phyloP scores from a whole-genome alignment of 2,888 invertebrate genomes.

The Megamerina dolium region DNA sequence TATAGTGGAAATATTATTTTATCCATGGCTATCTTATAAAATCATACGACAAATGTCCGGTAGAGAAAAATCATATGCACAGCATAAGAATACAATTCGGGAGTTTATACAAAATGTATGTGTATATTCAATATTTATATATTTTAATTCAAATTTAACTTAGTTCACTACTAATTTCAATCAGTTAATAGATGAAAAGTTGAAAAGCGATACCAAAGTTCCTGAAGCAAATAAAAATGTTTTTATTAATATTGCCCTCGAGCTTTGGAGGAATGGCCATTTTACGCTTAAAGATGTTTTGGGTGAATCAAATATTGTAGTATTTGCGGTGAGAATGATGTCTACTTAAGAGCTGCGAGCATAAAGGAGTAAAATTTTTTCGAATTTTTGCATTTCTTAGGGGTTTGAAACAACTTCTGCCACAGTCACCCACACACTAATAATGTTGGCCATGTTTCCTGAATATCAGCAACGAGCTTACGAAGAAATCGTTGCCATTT shows the following conservation, averaged over 20 bases:
- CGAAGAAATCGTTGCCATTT: conserved; percentile 35
- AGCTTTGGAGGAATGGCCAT: conserved; percentile 29
- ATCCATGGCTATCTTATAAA: too few relatives aligned
- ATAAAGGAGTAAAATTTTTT: too few relatives aligned
- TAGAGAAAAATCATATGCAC: too few relatives aligned
- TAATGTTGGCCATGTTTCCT: conserved; percentile 41
- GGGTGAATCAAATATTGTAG: conserved; percentile 40
- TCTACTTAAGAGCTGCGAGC: background rate
- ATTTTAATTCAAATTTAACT: too few relatives aligned
- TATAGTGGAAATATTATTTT: too few relatives aligned
- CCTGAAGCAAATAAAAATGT: too few relatives aligned
- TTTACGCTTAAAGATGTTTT: conserved; percentile 38
- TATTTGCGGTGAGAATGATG: conserved; percentile 32
- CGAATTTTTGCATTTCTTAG: too few relatives aligned
- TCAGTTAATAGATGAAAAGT: conserved; percentile 17
- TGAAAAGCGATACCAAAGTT: too few relatives aligned
- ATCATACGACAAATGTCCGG: too few relatives aligned
- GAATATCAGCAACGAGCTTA: conserved; percentile 37
- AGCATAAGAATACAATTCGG: too few relatives aligned
- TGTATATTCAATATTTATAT: too few relatives aligned
- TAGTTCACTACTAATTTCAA: background rate
- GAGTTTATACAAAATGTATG: too few relatives aligned
- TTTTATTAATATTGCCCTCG: conserved; percentile 35
- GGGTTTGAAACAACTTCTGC: conserved; percentile 46
- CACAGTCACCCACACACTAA: conserved; percentile 32